Percentiles rank a stretch among this genome's conserved stretches.
These are phyloP conservation scores for Podarcis lilfordi DNA, from an alignment of 2,797 vertebrate species.

Conservation along the genomic window DNA sequence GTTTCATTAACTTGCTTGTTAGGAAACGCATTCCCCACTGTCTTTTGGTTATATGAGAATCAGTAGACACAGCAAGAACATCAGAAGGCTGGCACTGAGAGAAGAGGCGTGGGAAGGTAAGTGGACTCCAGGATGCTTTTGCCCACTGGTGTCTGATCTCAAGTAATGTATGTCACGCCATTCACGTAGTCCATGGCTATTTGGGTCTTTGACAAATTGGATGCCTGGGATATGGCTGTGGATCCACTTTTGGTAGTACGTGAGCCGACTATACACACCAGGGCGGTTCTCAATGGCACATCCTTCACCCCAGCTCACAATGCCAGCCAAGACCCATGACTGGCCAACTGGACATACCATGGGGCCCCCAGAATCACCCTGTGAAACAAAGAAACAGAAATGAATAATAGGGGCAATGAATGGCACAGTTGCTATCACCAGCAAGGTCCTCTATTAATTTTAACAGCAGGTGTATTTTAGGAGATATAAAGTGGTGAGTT, in stretches of 20 bases:
- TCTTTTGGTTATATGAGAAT: slow-evolving; percentile 8
- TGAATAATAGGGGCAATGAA: neutral
- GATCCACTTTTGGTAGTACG: slow-evolving; percentile 63
- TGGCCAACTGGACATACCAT: slow-evolving; percentile 65
- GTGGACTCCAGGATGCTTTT: neutral
- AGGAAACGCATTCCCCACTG: neutral
- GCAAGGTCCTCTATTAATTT: neutral
- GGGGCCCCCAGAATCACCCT: slow-evolving; percentile 80
- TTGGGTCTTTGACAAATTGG: slow-evolving; percentile 18
- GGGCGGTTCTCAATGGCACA: slow-evolving; percentile 66
- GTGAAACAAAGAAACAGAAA: neutral
- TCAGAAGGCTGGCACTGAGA: neutral
- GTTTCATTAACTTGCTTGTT: neutral
- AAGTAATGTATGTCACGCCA: neutral
- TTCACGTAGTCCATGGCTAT: neutral
- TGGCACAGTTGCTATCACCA: neutral
- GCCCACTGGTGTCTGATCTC: neutral
- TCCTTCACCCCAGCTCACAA: slow-evolving; percentile 76
- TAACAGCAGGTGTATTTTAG: neutral
- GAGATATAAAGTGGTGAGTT: neutral
- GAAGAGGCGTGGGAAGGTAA: neutral
- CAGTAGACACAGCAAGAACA: slow-evolving; percentile 2
- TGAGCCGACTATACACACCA: slow-evolving; percentile 66
- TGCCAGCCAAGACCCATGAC: slow-evolving; percentile 69
- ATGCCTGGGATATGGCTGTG: slow-evolving; percentile 15